Base-by-base conservation (phyloP, 2,113 vertebrate genomes). In the Bambusicola thoracicus region DNA sequence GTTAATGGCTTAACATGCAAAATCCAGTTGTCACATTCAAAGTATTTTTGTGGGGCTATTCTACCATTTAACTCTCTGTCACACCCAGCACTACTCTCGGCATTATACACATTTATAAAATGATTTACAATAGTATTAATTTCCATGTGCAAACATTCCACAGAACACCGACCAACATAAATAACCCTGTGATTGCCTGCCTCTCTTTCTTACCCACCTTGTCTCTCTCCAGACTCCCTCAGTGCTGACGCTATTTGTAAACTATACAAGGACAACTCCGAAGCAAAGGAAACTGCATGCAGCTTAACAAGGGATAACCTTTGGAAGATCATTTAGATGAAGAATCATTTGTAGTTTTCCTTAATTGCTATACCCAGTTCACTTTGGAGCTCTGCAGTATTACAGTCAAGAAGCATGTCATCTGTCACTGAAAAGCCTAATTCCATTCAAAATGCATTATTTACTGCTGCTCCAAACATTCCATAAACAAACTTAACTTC, bases 251-350 rank as follows among this genome's bases (percentile, higher is more conserved):
- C 6, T 38, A 36, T 63, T 90, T 86, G 61, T 40, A 65, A 93
- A 85, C 53, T 53, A 22, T 1, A 56, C 3, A 61, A 67, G 51
- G 90, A 86, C 53, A 86, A 20, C 30, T 46, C 0, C 6, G 43
- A 92, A 92, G 51, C 43, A 91, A 70, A 90, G 85, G 76, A 75
- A 79, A 53, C 16, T 68, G 14, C 48, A 63, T 8, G 44, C n/a
- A 34, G 44, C 20, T 76, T 77, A 82, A 91, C 25, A 80, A 80
- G 58, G 41, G 92, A 91, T 44, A 94, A 95, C 69, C 76, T 90
- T 88, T 90, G 49, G 68, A 91, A 96, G 89, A 75, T 51, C 25
- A 72, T 85, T 94, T 59, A 74, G 41, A 89, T 82, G 49, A 95
- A 92, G 56, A 91, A 67, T 63, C 75, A 51, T 88, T 70, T 88